Conservation (phyloP, 1,140 invertebrate species). For the Macrostomum lignano region DNA sequence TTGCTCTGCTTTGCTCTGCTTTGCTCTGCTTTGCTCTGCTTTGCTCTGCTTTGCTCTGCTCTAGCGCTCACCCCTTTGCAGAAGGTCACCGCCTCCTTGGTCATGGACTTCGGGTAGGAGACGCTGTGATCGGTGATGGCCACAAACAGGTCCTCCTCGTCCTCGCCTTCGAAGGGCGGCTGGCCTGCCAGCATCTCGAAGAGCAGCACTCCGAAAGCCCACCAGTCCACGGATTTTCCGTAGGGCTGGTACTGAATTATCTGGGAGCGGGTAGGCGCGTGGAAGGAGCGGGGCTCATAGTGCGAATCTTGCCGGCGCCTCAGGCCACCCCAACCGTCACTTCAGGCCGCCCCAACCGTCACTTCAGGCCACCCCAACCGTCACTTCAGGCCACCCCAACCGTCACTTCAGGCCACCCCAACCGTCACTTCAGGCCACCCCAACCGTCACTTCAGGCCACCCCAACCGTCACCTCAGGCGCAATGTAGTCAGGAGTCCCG, state of each 20-base stretch:
- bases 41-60: too few species aligned
- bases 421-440: too few species aligned
- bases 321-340: too few species aligned
- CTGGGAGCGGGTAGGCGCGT: constrained; percentile 17
- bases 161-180: constrained; percentile 93
- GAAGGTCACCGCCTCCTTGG: constrained; percentile 70
- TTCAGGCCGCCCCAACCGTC: too few species aligned
- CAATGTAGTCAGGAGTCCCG: constrained; percentile 94
- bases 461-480: constrained; percentile 47
- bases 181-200: constrained; percentile 95
- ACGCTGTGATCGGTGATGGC: constrained; percentile 95
- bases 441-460: too few species aligned
- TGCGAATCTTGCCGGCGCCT: too few species aligned
- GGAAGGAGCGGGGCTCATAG: too few species aligned
- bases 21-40: too few species aligned
- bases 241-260: constrained; percentile 88
- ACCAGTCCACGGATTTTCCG: constrained; percentile 96
- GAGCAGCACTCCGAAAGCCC: constrained; percentile 88
- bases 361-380: too few species aligned
- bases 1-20: too few species aligned
- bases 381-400: too few species aligned
- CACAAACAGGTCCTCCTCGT: constrained; percentile 82
- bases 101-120: constrained; percentile 79
- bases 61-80: constrained; percentile 73
- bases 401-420: too few species aligned